A percentile compares a stretch with the other conserved stretches of the same genome.
These are phyloP conservation scores for Dreissena rostriformis DNA, from an alignment of 1,140 invertebrate species.

Conservation along the genomic window DNA sequence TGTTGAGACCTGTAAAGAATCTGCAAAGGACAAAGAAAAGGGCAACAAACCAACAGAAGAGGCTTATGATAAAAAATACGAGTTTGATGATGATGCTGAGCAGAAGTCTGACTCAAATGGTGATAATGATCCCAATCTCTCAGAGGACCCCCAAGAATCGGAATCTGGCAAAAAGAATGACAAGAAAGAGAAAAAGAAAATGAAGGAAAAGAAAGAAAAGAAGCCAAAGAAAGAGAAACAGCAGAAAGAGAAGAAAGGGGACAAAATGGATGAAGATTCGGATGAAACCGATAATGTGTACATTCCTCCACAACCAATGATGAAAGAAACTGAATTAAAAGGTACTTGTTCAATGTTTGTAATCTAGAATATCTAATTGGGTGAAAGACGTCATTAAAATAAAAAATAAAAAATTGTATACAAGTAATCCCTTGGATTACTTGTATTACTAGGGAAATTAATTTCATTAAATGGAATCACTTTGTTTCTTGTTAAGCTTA, in stretches of 20 bases:
- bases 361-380: too few species aligned
- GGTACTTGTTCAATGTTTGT: too few species aligned
- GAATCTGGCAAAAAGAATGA: conserved; percentile 54
- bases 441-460: too few species aligned
- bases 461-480: too few species aligned
- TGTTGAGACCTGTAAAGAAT: conserved; percentile 47
- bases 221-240: conserved; percentile 50
- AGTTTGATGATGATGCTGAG: conserved; percentile 24
- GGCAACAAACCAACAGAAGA: conserved; percentile 41
- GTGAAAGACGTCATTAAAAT: too few species aligned
- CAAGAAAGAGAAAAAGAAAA: conserved; percentile 58
- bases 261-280: conserved; percentile 22
- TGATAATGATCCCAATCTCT: conserved; percentile 18
- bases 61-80: conserved; percentile 32
- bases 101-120: conserved; percentile 14
- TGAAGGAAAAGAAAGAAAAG: conserved; percentile 53
- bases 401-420: too few species aligned
- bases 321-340: conserved; percentile 43
- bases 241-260: conserved; percentile 28
- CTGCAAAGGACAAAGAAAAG: conserved; percentile 49
- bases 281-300: conserved; percentile 33
- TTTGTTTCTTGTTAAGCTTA: too few species aligned
- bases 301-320: conserved; percentile 21
- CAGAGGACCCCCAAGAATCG: conserved; percentile 37
- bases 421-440: too few species aligned